A percentile compares a stretch with the other conserved stretches of the same genome.
Conservation (phyloP, 2,888 invertebrate genomes). For the Aradus depressus region DNA sequence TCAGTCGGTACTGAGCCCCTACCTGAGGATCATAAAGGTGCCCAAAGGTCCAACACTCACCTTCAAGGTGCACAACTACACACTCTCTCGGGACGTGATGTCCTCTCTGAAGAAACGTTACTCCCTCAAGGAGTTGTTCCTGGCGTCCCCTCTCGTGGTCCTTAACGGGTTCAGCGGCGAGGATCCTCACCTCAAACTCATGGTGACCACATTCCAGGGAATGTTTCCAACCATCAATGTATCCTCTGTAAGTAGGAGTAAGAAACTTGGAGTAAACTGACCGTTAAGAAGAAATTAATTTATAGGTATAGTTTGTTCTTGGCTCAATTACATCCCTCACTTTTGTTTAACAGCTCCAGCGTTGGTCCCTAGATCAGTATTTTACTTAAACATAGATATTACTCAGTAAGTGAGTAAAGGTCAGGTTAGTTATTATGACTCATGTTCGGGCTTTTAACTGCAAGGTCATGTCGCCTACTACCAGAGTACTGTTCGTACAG, state of each 20-base stretch:
- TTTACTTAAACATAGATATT: too few species aligned
- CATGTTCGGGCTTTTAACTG: too few species aligned
- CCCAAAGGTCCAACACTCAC: conserved; percentile 90
- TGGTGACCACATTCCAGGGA: conserved; percentile 94
- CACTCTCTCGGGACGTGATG: conserved; percentile 72
- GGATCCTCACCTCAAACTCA: conserved; percentile 53
- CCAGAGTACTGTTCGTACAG: too few species aligned
- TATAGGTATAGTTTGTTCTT: too few species aligned
- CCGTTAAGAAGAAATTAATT: too few species aligned
- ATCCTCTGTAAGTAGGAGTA: conserved; percentile 57
- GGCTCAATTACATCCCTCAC: too few species aligned
- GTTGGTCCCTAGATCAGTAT: too few species aligned
- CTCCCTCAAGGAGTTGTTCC: conserved; percentile 70
- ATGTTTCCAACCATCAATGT: conserved; percentile 97
- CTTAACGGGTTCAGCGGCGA: conserved; percentile 69
- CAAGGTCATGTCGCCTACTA: too few species aligned
- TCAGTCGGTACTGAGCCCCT: conserved; percentile 69
- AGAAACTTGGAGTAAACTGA: too few species aligned
- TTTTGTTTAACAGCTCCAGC: too few species aligned
- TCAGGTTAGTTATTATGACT: too few species aligned
- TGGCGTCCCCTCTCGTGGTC: conserved; percentile 80
- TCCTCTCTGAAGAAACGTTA: conserved; percentile 75
- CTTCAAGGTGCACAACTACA: conserved; percentile 73
- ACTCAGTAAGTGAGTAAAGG: too few species aligned
- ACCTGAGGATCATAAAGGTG: conserved; percentile 71